Evolutionary conservation across 2,888 invertebrate species (phyloP).

Genomic region (Anthoptus insignis): DNA sequence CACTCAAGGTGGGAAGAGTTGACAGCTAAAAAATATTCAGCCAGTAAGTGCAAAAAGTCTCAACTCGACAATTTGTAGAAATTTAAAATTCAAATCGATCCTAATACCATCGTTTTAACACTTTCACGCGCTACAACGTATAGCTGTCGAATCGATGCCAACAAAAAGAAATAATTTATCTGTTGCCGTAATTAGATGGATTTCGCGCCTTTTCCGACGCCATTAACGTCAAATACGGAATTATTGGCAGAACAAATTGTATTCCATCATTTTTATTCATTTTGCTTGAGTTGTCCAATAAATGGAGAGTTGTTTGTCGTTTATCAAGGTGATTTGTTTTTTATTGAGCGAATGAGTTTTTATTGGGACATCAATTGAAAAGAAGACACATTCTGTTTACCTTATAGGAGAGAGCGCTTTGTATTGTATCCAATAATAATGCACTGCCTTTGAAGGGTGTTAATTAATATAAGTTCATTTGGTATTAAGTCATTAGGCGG

Average conservation of each 20-base stretch:
- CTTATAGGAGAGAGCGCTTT: slow-evolving; percentile 26
- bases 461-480: slow-evolving; percentile 36
- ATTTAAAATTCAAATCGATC: slow-evolving; percentile 33
- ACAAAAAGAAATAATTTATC: slow-evolving; percentile 42
- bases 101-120: slow-evolving; percentile 33
- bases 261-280: slow-evolving; percentile 38
- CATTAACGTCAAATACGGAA: slow-evolving; percentile 36
- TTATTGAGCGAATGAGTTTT: slow-evolving; percentile 33
- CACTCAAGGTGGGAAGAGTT: slow-evolving; percentile 28
- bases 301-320: slow-evolving; percentile 30
- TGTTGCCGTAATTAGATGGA: slow-evolving; percentile 41
- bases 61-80: slow-evolving; percentile 27
- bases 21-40: slow-evolving; percentile 33
- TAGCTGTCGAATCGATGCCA: slow-evolving; percentile 33
- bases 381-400: slow-evolving; percentile 33
- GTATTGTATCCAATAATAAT: slow-evolving; percentile 36
- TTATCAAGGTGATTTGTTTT: slow-evolving; percentile 38
- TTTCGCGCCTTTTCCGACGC: slow-evolving; percentile 42
- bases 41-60: slow-evolving; percentile 27
- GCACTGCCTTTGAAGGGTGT: slow-evolving; percentile 32
- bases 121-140: slow-evolving; percentile 35
- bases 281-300: slow-evolving; percentile 35
- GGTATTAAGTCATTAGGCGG: slow-evolving; percentile 33
- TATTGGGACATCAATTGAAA: slow-evolving; percentile 33
- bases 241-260: slow-evolving; percentile 36